A percentile compares a stretch with the other conserved stretches of the same genome.
phyloP scores from a whole-genome alignment of 2,113 vertebrate species.

The Heterotilapia buettikoferi region DNA sequence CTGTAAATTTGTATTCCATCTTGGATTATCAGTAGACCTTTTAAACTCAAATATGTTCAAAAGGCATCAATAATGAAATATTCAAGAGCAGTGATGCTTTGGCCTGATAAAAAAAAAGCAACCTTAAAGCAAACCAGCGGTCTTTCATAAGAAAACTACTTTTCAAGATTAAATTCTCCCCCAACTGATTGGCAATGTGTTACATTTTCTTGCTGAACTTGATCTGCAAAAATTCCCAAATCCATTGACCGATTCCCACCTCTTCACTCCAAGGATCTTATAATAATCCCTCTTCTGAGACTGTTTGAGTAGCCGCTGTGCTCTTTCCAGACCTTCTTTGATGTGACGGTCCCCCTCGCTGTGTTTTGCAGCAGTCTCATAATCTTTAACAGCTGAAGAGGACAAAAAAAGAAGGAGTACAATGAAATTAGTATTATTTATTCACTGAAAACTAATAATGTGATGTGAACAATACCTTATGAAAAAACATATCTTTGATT shows the following conservation, averaged over 20 bases:
- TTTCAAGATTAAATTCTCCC: neutral
- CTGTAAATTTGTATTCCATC: neutral
- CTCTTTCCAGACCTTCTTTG: slow-evolving; percentile 89
- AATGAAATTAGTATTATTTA: neutral
- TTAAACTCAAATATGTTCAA: neutral
- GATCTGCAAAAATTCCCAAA: neutral
- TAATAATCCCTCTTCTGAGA: slow-evolving; percentile 96
- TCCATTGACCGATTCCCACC: slow-evolving; percentile 65
- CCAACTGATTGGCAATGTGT: neutral
- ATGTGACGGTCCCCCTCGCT: slow-evolving; percentile 90
- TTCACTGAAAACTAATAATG: neutral
- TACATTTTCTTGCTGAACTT: neutral
- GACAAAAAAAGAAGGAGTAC: neutral
- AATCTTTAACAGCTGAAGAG: slow-evolving; percentile 87
- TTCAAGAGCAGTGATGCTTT: neutral
- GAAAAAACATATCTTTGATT: neutral
- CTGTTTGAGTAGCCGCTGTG: slow-evolving; percentile 90
- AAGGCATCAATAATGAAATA: neutral
- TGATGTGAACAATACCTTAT: neutral
- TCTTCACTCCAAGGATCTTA: slow-evolving; percentile 97
- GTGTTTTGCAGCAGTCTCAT: slow-evolving; percentile 84
- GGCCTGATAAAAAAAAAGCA: neutral
- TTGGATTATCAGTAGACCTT: neutral
- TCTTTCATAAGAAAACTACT: neutral
- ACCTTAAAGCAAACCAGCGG: neutral